Percentiles rank a stretch among this genome's conserved stretches.
phyloP scores from a whole-genome alignment of 2,888 invertebrate genomes.

The Drosophila mimetica region DNA sequence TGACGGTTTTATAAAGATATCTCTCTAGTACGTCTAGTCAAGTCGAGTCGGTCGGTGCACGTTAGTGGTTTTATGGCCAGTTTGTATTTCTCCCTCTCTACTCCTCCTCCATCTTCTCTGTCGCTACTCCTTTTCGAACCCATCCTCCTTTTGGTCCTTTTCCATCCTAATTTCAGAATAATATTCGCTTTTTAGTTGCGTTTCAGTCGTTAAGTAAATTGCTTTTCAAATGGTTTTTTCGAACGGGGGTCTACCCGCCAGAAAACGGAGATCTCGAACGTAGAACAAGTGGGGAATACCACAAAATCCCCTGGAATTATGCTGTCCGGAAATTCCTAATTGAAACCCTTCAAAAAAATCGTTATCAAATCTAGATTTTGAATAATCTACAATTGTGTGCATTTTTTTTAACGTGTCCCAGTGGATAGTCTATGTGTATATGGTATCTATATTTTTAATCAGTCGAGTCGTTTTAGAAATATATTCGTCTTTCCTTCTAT shows the following conservation, averaged over 20 bases:
- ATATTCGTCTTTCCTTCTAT: too few species aligned
- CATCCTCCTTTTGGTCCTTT: neutral
- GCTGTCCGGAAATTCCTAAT: neutral
- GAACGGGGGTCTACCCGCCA: too few species aligned
- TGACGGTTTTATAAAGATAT: conserved; percentile 54
- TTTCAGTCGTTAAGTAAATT: conserved; percentile 1
- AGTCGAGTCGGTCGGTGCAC: conserved; percentile 18
- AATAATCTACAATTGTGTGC: too few species aligned
- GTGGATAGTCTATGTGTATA: too few species aligned
- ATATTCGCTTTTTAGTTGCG: conserved; percentile 1
- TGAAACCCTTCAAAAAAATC: neutral
- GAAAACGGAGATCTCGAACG: conserved; percentile 2
- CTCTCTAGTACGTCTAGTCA: conserved; percentile 46
- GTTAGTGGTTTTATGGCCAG: conserved; percentile 24
- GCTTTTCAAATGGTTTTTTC: too few species aligned
- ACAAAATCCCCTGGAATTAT: neutral
- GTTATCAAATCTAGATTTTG: neutral
- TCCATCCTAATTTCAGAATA: neutral
- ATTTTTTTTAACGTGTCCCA: too few species aligned
- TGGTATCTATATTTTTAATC: too few species aligned
- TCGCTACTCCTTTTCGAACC: neutral
- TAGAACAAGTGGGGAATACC: conserved; percentile 9
- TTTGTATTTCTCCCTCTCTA: neutral
- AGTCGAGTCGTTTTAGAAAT: too few species aligned
- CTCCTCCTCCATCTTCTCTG: neutral